phyloP scores from a whole-genome alignment of 2,888 invertebrate species.

The Euzetes globulus region DNA sequence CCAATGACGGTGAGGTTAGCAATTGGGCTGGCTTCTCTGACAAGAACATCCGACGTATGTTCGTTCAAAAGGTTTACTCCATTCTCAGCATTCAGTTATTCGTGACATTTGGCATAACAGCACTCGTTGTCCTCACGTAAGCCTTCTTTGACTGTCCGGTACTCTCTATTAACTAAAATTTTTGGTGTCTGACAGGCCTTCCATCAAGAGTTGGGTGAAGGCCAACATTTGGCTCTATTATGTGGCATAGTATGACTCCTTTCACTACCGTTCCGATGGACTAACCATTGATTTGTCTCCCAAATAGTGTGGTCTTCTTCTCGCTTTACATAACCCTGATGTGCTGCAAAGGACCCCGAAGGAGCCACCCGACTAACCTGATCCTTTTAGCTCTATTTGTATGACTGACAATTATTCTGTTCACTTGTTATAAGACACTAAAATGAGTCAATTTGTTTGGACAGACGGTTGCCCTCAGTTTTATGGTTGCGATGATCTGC shows the following conservation, averaged over 20 bases:
- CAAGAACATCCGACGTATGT: constrained; percentile 39
- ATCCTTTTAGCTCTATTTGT: constrained; percentile 34
- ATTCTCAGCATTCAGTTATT: constrained; percentile 31
- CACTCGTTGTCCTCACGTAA: constrained; percentile 18
- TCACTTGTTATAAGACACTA: no score
- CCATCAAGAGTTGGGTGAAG: constrained; percentile 5
- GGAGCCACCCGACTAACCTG: constrained; percentile 35
- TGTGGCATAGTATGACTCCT: neutral
- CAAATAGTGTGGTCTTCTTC: constrained; percentile 30
- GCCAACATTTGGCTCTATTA: neutral
- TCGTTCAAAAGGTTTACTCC: constrained; percentile 40
- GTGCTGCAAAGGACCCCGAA: constrained; percentile 35
- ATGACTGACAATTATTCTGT: no score
- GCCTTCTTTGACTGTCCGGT: no score
- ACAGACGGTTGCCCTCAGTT: constrained; percentile 11
- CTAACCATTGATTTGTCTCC: neutral
- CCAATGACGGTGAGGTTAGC: neutral
- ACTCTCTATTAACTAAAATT: no score
- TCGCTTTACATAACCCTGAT: constrained; percentile 35
- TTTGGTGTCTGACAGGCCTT: neutral
- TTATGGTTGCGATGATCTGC: constrained; percentile 20
- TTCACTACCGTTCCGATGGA: neutral
- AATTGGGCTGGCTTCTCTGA: constrained; percentile 38
- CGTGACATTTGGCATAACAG: constrained; percentile 1
- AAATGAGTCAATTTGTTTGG: neutral